These are phyloP conservation scores for Drosophila athabasca DNA, from an alignment of 1,140 invertebrate species.

Conservation along the genomic window DNA sequence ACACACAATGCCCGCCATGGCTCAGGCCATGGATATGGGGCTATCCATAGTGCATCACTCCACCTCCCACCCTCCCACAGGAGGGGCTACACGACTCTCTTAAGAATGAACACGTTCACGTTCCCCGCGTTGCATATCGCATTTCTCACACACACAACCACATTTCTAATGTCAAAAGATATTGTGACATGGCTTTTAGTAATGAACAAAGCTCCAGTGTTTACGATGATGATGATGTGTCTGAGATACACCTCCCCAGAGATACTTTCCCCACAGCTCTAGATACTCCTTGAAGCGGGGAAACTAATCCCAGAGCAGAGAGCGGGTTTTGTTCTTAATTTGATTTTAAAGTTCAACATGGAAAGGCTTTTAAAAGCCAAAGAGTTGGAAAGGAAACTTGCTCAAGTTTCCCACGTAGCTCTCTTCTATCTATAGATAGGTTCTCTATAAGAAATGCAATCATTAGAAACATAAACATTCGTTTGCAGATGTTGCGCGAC, in stretches of 20 bases:
- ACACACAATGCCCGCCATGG: conserved; percentile 48
- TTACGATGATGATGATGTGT: conserved; percentile 27
- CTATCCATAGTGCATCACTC: conserved; percentile 30
- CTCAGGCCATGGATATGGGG: conserved; percentile 35
- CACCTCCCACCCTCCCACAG: no score
- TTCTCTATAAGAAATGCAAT: no score
- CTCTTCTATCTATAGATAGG: no score
- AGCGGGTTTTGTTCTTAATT: no score
- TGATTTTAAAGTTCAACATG: no score
- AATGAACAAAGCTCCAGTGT: conserved; percentile 38
- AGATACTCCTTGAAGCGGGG: no score
- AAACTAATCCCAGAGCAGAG: no score
- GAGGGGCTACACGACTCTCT: conserved; percentile 55
- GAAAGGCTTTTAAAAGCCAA: no score
- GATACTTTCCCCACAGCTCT: conserved; percentile 11
- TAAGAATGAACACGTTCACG: conserved; percentile 72
- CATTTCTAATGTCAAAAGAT: conserved; percentile 61
- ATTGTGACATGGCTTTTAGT: conserved; percentile 46
- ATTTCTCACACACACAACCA: conserved; percentile 54
- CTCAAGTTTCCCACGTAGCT: no score
- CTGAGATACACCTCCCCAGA: conserved; percentile 10
- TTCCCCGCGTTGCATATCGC: conserved; percentile 44
- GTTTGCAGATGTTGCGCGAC: no score
- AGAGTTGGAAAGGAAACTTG: no score
- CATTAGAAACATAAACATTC: no score